Evolutionary conservation across 2,888 invertebrate species (phyloP), one percentile per base, ranked within the genome.

Genomic region (Chrysolina haemoptera): DNA sequence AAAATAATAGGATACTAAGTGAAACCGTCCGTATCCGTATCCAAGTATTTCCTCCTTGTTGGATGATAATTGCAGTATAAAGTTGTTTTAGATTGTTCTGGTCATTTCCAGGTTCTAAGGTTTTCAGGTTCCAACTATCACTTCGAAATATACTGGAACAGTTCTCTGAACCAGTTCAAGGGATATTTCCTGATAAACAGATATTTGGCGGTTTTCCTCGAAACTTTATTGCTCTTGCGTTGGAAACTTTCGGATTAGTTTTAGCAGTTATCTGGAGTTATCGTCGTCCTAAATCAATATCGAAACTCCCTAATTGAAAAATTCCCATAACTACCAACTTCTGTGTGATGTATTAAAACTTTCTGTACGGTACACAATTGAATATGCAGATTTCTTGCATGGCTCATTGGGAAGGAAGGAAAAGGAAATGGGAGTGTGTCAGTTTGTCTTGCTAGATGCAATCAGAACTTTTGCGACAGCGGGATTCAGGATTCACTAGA

Each of bases 271-370:
- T 53, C 5, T 5, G 53, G 20, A 53, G 53, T 53, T 53, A 53
- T 53, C 11, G 53, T 20, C 53, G 53, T 53, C 53, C 20, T 53
- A 20, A 53, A 53, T 53, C 53, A 53, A 53, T 53, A 53, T 53
- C 12, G 20, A 12, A 20, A 53, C 53, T 18, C 53, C 20, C 53
- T 53, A 53, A 53, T 22, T 53, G 53, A 53, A 53, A 53, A 53
- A 53, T 53, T 53, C 14, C 18, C 53, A 18, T 22, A 20, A 22
- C 20, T 53, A 53, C 53, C 53, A 53, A 53, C 53, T 53, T 18
- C 20, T 53, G 53, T 53, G 53, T 53, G 20, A 53, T 53, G 18
- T 53, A 22, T 53, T 53, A 22, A 53, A 53, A 53, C 53, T 53
- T 53, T 53, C 53, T 20, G 18, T 22, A 12, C 12, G 20, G 53